Percentiles rank a stretch among this genome's conserved stretches.
These are phyloP conservation scores for Botia kubotai DNA, from an alignment of 2,797 vertebrate genomes.

Conservation along the genomic window DNA sequence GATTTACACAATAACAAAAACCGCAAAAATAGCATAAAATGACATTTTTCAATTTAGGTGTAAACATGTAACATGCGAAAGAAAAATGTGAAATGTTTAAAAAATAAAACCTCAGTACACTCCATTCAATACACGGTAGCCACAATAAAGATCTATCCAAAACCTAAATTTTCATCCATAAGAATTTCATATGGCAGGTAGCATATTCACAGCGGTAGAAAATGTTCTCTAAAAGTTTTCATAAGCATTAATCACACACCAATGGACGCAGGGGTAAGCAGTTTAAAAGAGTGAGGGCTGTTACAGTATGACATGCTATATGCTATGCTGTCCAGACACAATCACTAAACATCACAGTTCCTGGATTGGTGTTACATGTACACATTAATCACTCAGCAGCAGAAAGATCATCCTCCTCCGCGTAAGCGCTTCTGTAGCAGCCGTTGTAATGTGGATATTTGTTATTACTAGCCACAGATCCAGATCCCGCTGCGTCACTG, in stretches of 20 bases:
- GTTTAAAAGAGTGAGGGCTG: background rate
- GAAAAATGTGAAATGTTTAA: background rate
- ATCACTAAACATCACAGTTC: constrained; percentile 11
- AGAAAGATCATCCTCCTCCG: constrained; percentile 70
- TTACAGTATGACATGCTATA: constrained; percentile 21
- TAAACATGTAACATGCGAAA: constrained; percentile 18
- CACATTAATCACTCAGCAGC: constrained; percentile 70
- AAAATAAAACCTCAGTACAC: constrained; percentile 17
- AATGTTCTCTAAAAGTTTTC: constrained; percentile 4
- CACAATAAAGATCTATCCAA: constrained; percentile 32
- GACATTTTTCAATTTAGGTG: background rate
- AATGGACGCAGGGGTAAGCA: constrained; percentile 31
- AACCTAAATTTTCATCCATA: constrained; percentile 31
- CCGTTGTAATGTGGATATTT: constrained; percentile 85
- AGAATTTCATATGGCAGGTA: constrained; percentile 56
- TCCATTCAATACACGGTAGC: constrained; percentile 20
- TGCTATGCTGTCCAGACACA: constrained; percentile 9
- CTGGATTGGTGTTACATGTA: background rate
- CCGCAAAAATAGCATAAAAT: constrained; percentile 7
- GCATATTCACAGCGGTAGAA: constrained; percentile 50
- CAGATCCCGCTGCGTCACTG: constrained; percentile 77
- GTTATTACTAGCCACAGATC: constrained; percentile 66
- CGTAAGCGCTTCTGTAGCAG: constrained; percentile 77
- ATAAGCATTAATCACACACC: constrained; percentile 32
- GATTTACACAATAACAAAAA: background rate